These are phyloP conservation scores for Anoplius nigerrimus DNA, from an alignment of 2,888 invertebrate genomes.

Conservation along the genomic window DNA sequence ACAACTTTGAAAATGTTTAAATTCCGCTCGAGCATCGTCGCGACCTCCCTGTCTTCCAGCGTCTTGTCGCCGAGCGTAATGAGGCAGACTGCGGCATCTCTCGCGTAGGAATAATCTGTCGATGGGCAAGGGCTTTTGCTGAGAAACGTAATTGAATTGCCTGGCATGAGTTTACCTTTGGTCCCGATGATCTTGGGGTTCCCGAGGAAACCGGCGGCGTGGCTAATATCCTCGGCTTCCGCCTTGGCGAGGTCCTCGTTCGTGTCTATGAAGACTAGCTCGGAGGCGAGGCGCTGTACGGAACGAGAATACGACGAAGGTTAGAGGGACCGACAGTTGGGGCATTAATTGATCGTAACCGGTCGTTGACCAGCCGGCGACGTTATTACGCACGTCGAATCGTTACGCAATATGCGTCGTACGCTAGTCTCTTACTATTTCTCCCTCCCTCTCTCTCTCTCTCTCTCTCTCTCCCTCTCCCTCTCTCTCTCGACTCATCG, in stretches of 20 bases:
- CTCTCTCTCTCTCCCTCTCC: no score
- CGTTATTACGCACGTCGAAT: constrained; percentile 51
- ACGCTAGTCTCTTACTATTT: neutral
- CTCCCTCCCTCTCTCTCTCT: no score
- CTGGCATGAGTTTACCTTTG: constrained; percentile 57
- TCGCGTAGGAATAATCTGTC: constrained; percentile 77
- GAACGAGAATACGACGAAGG: constrained; percentile 22
- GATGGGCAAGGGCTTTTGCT: constrained; percentile 4
- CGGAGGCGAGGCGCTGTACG: constrained; percentile 77
- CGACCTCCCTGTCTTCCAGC: constrained; percentile 76
- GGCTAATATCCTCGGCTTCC: constrained; percentile 81
- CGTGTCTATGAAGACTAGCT: constrained; percentile 79
- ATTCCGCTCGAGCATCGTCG: constrained; percentile 77
- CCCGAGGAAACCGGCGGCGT: constrained; percentile 79
- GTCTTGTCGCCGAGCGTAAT: constrained; percentile 79
- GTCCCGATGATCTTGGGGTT: constrained; percentile 76
- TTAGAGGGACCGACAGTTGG: no score
- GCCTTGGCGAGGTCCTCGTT: constrained; percentile 79
- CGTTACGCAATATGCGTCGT: constrained; percentile 46
- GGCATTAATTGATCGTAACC: constrained; percentile 11
- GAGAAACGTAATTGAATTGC: neutral
- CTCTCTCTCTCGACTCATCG: no score
- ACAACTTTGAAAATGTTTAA: constrained; percentile 78
- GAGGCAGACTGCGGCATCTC: constrained; percentile 78
- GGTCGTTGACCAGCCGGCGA: constrained; percentile 5